Conservation (phyloP, 2,888 invertebrate species). For the Silvanus unidentatus region DNA sequence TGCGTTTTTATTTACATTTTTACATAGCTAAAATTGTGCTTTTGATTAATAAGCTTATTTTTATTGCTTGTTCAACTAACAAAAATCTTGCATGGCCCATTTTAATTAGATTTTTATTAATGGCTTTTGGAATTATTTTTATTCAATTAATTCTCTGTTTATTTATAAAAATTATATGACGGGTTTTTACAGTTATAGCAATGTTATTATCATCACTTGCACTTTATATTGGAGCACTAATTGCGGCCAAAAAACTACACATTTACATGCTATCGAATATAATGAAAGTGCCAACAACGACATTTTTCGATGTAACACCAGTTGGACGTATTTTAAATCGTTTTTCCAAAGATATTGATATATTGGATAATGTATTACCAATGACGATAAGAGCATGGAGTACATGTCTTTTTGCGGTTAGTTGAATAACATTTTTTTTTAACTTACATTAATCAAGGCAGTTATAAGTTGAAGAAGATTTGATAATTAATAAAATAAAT, state of each 20-base stretch:
- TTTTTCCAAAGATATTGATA: slow-evolving; percentile 69
- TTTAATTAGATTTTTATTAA: too few relatives aligned
- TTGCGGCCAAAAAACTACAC: slow-evolving; percentile 59
- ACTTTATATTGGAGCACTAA: slow-evolving; percentile 62
- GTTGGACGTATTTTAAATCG: slow-evolving; percentile 73
- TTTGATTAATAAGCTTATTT: too few relatives aligned
- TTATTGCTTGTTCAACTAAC: too few relatives aligned
- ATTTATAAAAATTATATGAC: slow-evolving; percentile 3
- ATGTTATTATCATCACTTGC: slow-evolving; percentile 62
- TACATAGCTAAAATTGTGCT: too few relatives aligned
- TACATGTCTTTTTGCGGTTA: slow-evolving; percentile 60
- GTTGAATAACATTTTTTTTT: slow-evolving; percentile 18
- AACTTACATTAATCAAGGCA: background rate
- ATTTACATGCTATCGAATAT: slow-evolving; percentile 58
- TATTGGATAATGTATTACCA: slow-evolving; percentile 65
- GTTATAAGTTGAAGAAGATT: too few relatives aligned
- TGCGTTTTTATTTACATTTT: too few relatives aligned
- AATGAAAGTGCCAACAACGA: slow-evolving; percentile 60
- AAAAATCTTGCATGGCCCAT: too few relatives aligned
- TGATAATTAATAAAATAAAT: too few relatives aligned
- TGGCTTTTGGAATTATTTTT: slow-evolving; percentile 7
- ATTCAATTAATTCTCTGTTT: slow-evolving; percentile 2
- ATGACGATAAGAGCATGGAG: slow-evolving; percentile 68
- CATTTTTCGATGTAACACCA: slow-evolving; percentile 77
- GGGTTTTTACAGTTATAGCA: slow-evolving; percentile 52